Evolutionary conservation across 2,888 invertebrate genomes (phyloP).

Genomic region (Dilophus febrilis): DNA sequence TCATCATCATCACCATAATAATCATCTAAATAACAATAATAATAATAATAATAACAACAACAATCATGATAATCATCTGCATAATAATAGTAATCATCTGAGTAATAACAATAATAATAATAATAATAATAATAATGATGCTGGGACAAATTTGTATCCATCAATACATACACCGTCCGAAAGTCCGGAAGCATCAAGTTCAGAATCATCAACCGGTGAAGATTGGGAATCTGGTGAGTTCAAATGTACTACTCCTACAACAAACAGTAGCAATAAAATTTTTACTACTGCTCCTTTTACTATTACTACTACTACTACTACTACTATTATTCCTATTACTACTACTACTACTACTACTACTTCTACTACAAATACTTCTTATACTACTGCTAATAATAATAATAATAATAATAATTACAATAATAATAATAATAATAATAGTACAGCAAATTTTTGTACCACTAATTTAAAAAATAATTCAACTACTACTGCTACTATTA

Average conservation of each 20-base stretch:
- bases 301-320: neutral
- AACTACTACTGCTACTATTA: too few species aligned
- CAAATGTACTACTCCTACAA: neutral
- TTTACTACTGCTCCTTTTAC: neutral
- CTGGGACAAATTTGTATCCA: conserved; percentile 4
- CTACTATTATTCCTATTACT: neutral
- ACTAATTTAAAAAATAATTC: too few species aligned
- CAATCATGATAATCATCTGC: conserved; percentile 2
- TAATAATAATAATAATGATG: conserved; percentile 11
- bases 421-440: too few species aligned
- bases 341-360: conserved; percentile 2
- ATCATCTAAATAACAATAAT: conserved; percentile 15
- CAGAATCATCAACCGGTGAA: conserved; percentile 21
- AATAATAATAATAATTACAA: too few species aligned
- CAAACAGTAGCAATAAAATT: neutral
- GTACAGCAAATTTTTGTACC: too few species aligned
- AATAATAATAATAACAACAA: conserved; percentile 13
- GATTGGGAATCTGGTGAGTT: conserved; percentile 33
- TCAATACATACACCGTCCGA: conserved; percentile 10
- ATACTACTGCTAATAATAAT: too few species aligned
- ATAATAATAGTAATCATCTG: conserved; percentile 9
- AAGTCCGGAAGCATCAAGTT: conserved; percentile 11
- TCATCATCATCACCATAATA: neutral
- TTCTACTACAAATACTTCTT: too few species aligned
- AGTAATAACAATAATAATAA: conserved; percentile 15